These are phyloP conservation scores for Scaptomyza graminum DNA, from an alignment of 1,140 invertebrate species.

Conservation along the genomic window DNA sequence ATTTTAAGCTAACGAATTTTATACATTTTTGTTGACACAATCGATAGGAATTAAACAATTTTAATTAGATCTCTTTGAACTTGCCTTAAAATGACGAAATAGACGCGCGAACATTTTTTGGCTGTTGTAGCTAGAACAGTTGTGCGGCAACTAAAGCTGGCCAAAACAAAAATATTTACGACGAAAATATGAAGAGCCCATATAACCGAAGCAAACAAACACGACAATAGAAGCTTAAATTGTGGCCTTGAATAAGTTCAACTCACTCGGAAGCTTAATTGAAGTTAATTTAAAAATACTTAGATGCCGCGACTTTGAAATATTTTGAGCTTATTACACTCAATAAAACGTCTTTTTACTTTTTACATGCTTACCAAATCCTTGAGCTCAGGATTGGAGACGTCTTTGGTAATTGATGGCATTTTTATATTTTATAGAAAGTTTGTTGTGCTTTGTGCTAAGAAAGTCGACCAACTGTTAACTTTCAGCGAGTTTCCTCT, in stretches of 20 bases:
- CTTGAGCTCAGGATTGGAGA: constrained; percentile 70
- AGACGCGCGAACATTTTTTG: constrained; percentile 67
- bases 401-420: constrained; percentile 64
- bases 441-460: constrained; percentile 43
- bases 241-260: constrained; percentile 43
- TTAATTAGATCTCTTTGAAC: constrained; percentile 32
- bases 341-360: constrained; percentile 3
- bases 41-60: neutral
- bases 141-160: constrained; percentile 66
- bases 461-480: constrained; percentile 49
- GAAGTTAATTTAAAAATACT: constrained; percentile 15
- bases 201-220: constrained; percentile 22
- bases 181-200: constrained; percentile 20
- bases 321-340: constrained; percentile 2
- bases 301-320: neutral
- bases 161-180: constrained; percentile 57
- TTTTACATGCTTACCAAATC: constrained; percentile 62
- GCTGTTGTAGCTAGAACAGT: constrained; percentile 44
- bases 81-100: constrained; percentile 77
- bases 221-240: constrained; percentile 34
- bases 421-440: constrained; percentile 36
- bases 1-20: neutral
- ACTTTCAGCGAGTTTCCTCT: constrained; percentile 42
- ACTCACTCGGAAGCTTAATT: constrained; percentile 41
- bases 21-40: neutral